Conservation (phyloP, 2,888 invertebrate genomes). For the Belgica antarctica region DNA sequence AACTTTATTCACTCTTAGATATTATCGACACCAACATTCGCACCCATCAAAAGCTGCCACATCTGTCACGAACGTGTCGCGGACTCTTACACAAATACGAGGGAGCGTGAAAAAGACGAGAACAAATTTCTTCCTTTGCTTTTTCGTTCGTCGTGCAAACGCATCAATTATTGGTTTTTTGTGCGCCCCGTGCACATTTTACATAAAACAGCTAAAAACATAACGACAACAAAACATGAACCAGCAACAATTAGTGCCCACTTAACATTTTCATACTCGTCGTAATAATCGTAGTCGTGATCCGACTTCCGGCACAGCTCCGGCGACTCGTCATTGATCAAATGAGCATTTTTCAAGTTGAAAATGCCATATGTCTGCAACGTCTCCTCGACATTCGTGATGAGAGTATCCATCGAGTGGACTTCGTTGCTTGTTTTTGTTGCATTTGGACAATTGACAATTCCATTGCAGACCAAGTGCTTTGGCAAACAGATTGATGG, state of each 20-base stretch:
- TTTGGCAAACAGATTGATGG: slow-evolving; percentile 80
- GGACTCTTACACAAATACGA: not conserved
- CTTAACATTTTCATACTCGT: slow-evolving; percentile 52
- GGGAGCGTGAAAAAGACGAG: not conserved
- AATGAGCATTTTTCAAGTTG: slow-evolving; percentile 57
- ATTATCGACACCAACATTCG: no score
- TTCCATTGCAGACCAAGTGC: slow-evolving; percentile 80
- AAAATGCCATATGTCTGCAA: slow-evolving; percentile 61
- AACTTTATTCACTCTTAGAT: no score
- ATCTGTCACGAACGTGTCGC: no score
- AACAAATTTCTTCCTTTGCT: slow-evolving; percentile 18
- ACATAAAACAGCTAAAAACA: slow-evolving; percentile 52
- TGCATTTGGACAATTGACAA: slow-evolving; percentile 80
- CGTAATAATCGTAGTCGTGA: slow-evolving; percentile 58
- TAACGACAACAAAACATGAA: slow-evolving; percentile 50
- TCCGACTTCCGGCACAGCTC: slow-evolving; percentile 62
- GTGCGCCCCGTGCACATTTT: slow-evolving; percentile 47
- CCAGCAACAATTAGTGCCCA: slow-evolving; percentile 52
- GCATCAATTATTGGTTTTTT: slow-evolving; percentile 32
- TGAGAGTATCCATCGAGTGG: slow-evolving; percentile 55
- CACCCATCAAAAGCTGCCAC: no score
- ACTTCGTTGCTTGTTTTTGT: slow-evolving; percentile 53
- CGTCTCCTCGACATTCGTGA: slow-evolving; percentile 62
- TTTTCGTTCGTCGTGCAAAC: no score
- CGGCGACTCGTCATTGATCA: slow-evolving; percentile 72